Base-by-base conservation (phyloP, 2,888 invertebrate species). In the Andrena dorsata region DNA sequence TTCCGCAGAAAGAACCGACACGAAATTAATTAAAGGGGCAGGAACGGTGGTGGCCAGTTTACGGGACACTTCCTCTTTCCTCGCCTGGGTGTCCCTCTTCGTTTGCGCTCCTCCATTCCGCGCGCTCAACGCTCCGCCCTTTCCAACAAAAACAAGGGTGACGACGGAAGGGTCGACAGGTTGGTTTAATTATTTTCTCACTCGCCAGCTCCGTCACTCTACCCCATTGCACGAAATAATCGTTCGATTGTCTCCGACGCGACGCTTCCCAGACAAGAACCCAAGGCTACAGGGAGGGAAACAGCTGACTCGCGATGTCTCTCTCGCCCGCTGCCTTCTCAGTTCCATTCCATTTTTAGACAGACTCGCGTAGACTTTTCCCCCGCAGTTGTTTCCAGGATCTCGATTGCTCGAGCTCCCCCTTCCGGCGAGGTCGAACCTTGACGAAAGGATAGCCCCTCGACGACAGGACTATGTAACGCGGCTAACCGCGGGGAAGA, bases 21-120 rank as follows among this genome's bases (percentile, higher is more conserved):
- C 26, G 76, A 78, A 78, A 81, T 83, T 81, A 82, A 84, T 84
- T 84, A 82, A 82, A 76, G 49, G 56, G 75, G 61, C 65, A 64
- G 70, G 28, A 63, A 71, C 63, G 53, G 70, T 66, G 71, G 28
- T 66, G 71, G 28, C 66, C 53, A 30, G 66, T 66, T 72, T 72
- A 71, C 53, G 77, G 49, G 56, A 41, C 35, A n/a, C 35, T 60
- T 61, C 30, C 20, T 56, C 20, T 26, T 41, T 63, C 13, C 26
- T 61, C 61, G n/a, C 30, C 26, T 28, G 41, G n/a, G 6, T 47
- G 47, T 32, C 13, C 26, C 60, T 32, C 41, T 10, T n/a, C 35
- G 63, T 56, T 47, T 41, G 61, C 49, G 6, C 8, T 68, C 23
- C 56, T 51, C 6, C 32, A 10, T 56, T 8, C 56, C 23, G 20